Evolutionary conservation across 2,888 invertebrate species (phyloP), one percentile per base, ranked within the genome.

Genomic region (Agrotis segetum): DNA sequence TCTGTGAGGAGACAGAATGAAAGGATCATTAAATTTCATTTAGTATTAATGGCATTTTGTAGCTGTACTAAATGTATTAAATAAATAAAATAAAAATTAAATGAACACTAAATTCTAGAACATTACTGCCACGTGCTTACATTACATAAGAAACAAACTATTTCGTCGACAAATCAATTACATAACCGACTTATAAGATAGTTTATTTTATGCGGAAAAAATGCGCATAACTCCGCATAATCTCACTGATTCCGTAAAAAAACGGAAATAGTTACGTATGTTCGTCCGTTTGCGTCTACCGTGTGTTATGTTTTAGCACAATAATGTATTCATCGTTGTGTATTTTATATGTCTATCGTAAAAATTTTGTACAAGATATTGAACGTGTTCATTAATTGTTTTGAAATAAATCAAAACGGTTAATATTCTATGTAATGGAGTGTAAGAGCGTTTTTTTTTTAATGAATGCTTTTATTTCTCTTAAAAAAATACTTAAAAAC

Each of bases 221-320:
- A 83, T 77, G 83, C 74, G 62, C 81, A 84, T 84, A 83, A 74
- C 62, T 77, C 81, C 74, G 62, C 81, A 84, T 84, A 83, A 74
- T 64, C 63, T 78, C 16, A 73, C 44, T 55, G 46, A 71, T 59
- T 82, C 77, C 67, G 61, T 67, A 56, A 68, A 82, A 73, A 74
- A 85, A 72, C 71, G 74, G 71, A 82, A 76, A 72, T 74, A 34
- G 59, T 82, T 66, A 71, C 29, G 55, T 64, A 71, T 66, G 16
- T 69, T 66, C 65, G 24, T 79, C 47, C 19, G 61, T 29, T 63
- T 68, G 21, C 62, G 58, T 58, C 52, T 74, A 66, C 63, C 58
- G 67, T 46, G 58, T 79, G 74, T 76, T 81, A 79, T 70, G 60
- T 52, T 59, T 64, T 17, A 40, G 14, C 24, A 5, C 17, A 24